These are phyloP conservation scores for Heliconius sara DNA, from an alignment of 2,888 invertebrate genomes.

Conservation along the genomic window DNA sequence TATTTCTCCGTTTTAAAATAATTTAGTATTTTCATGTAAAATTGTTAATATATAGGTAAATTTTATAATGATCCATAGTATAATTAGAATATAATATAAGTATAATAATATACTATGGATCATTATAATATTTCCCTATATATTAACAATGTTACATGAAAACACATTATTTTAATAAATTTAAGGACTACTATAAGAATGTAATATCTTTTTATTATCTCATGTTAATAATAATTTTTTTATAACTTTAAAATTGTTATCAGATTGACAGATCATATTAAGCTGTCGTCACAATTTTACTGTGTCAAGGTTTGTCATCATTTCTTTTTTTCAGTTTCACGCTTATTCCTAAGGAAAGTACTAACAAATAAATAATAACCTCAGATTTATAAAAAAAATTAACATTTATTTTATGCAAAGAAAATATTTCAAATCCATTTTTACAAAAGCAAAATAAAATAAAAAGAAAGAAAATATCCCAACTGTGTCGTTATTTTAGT, in stretches of 20 bases:
- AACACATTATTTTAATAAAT: not conserved
- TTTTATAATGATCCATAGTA: not conserved
- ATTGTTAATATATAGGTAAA: not conserved
- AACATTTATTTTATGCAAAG: not conserved
- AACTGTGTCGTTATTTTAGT: no score
- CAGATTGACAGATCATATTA: not conserved
- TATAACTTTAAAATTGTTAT: not conserved
- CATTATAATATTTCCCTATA: no score
- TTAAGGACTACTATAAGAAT: not conserved
- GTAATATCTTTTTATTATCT: not conserved
- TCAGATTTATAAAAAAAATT: not conserved
- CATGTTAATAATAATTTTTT: not conserved
- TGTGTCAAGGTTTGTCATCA: not conserved
- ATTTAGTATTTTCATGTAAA: no score
- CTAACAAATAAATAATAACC: not conserved
- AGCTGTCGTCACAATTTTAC: not conserved
- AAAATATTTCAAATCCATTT: not conserved
- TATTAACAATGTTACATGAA: no score
- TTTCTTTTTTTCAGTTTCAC: not conserved
- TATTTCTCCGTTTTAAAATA: no score
- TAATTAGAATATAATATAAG: not conserved
- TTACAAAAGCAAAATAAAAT: not conserved
- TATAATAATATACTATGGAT: no score
- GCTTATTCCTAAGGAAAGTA: not conserved
- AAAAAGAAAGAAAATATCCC: no score